Base-by-base conservation (phyloP, 2,888 invertebrate genomes). In the Leptinotarsa tumamoca region DNA sequence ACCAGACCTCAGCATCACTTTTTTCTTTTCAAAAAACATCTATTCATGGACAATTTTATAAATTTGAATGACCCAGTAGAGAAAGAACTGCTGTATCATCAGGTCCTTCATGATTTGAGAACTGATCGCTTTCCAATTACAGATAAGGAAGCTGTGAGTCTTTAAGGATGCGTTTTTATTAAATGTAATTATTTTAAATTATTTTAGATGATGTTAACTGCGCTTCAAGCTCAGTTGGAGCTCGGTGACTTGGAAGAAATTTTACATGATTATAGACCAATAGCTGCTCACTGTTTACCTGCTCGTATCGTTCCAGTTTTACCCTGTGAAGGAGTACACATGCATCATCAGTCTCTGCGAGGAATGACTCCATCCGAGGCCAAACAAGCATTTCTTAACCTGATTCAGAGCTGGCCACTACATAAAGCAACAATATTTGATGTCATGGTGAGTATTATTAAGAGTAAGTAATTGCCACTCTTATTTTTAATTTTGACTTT, bases 351-450 rank as follows among this genome's bases (percentile, higher is more conserved):
- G 87, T 95, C 96, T 56, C 90, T 98, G 81, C 91, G 95, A 72
- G 96, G 97, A 78, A 96, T 97, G 91, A 92, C 94, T 61, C 92
- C 96, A 0, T 92, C 94, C 13, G 95, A 96, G 86, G 96, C 98
- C 27, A 96, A 98, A 89, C 95, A 97, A 87, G 94, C 97, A 13
- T 97, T 98, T 87, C 91, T 98, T 71, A 97, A 97, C 86, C 91
- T 98, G 27, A 96, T 98, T 79, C 95, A 95, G 87, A 95, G 95
- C 80, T 98, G 98, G 98, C 97, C 97, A 50, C 90, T 98, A 72
- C 96, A 97, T 80, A 92, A 95, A 81, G 97, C 98, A 18, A 97
- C 97, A 68, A 95, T 98, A 85, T 98, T 96, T 87, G 97, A 98
- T 88, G 98, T 98, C 61, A 96, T 96, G 94, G 95, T 95, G 86